Evolutionary conservation across 2,888 invertebrate genomes (phyloP), one percentile per base, ranked within the genome.

Genomic region (Mythimna albipuncta): DNA sequence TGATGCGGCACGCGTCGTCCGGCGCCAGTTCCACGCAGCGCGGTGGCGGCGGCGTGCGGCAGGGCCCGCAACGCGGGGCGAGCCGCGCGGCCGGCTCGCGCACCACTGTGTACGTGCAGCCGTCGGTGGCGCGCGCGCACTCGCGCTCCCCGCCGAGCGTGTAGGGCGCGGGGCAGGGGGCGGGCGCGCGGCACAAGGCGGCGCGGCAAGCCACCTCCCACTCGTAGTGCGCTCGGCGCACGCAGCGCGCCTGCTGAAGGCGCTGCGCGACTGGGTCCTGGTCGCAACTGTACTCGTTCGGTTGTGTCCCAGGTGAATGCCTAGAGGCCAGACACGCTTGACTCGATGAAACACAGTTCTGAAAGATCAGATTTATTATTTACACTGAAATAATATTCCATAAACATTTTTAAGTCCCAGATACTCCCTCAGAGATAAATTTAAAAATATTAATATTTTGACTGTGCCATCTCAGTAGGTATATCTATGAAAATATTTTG

Each of bases 221-320:
- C 82, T 88, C 88, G 86, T 88, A 90, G 55, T 84, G 75, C 0
- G 59, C 66, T 55, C 85, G 89, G 5, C 90, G 89, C 69, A 76
- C 72, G 26, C 68, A 79, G 69, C 62, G 77, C 47, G 89, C 89
- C 41, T 74, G 76, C 67, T 82, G 78, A 61, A 89, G 84, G 2
- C 91, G 83, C 55, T 76, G 77, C 47, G 90, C 89, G 52, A 89
- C 91, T 19, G 84, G 80, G 65, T 90, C 90, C 38, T 77, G 83
- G 0, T 84, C 83, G 35, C 68, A 54, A 10, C 35, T 70, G 58
- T 59, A n/a, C 1, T 81, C 81, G 69, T 81, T 85, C 7, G 38
- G 16, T 50, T 75, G 83, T 61, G 83, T 82, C 10, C 4, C n/a
- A 26, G 32, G 19, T 16, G 38, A 26, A 7, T 62, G 26, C n/a